Evolutionary conservation across 2,797 vertebrate genomes (phyloP), one percentile per base, ranked within the genome.

Genomic region (Thalassophryne amazonica): DNA sequence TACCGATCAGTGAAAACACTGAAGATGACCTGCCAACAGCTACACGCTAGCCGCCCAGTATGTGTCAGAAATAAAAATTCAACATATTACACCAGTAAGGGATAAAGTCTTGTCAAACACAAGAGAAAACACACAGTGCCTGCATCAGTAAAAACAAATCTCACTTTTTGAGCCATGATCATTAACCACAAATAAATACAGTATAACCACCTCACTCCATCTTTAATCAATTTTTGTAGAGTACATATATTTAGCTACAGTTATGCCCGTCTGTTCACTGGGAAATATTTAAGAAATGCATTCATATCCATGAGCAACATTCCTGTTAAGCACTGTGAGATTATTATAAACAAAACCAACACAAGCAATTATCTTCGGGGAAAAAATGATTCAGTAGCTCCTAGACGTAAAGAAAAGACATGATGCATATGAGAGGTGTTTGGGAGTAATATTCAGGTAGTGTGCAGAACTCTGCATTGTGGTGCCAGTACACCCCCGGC

Each of bases 401-500:
- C 18, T 50, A 61, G 29, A 62, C 10, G 40, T 14, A 57, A 61
- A 54, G 25, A 40, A 51, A 57, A 21, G 14, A 46, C 18, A 57
- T 21, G 7, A 52, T 35, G 47, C 22, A 43, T 28, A 62, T 53
- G 48, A 64, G 53, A 39, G 18, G 9, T 30, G 23, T 52, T 15
- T 43, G 21, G 13, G 62, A 32, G 41, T 45, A 36, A 60, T 73
- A 51, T 68, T 74, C 67, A 73, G 66, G 70, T 79, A 69, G 74
- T 70, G 62, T 63, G 15, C 16, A 51, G 27, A 53, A 23, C 45
- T 20, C 35, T 36, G 20, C 9, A 5, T 40, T 27, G 39, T 1
- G 6, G 28, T 18, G 21, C 10, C 41, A 18, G 50, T 49, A 22
- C 42, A 11, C 42, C 6, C 47, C 22, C 34, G 49, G 51, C 7